Percentiles rank a stretch among this genome's conserved stretches.
These are phyloP conservation scores for Mongoloraphidia duomilia DNA, from an alignment of 2,888 invertebrate genomes.

Conservation along the genomic window DNA sequence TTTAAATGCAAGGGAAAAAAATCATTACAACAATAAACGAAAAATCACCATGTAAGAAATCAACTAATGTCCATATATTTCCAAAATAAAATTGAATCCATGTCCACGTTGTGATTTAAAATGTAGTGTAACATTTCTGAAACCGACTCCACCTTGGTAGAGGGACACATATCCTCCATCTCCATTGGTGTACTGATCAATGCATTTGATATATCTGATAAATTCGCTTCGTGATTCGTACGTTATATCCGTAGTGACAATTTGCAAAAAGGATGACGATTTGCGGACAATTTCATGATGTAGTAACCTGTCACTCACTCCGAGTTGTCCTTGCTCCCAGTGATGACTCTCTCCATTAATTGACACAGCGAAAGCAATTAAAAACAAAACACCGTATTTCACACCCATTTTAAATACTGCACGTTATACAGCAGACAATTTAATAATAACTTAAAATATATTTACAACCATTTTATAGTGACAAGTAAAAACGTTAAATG, in stretches of 20 bases:
- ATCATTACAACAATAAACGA: not conserved
- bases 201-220: conserved; percentile 27
- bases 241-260: conserved; percentile 17
- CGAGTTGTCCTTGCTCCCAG: conserved; percentile 14
- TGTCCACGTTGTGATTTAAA: conserved; percentile 31
- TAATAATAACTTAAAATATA: too few species aligned
- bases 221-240: conserved; percentile 16
- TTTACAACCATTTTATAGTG: too few species aligned
- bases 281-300: conserved; percentile 18
- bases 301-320: conserved; percentile 15
- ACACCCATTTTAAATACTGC: too few species aligned
- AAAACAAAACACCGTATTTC: conserved; percentile 5
- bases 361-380: conserved; percentile 9
- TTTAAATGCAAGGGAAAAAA: not conserved
- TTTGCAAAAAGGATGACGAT: conserved; percentile 18
- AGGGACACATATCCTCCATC: conserved; percentile 30
- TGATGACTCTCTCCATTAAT: conserved; percentile 15
- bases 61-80: conserved; percentile 24
- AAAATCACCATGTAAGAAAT: not conserved
- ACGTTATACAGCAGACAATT: too few species aligned
- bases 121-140: conserved; percentile 23
- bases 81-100: conserved; percentile 30
- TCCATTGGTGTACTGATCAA: conserved; percentile 29
- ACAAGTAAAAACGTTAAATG: too few species aligned
- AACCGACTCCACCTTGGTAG: conserved; percentile 27